A percentile compares a stretch with the other conserved stretches of the same genome.
phyloP scores from a whole-genome alignment of 2,888 invertebrate species.

The Noctua comes region DNA sequence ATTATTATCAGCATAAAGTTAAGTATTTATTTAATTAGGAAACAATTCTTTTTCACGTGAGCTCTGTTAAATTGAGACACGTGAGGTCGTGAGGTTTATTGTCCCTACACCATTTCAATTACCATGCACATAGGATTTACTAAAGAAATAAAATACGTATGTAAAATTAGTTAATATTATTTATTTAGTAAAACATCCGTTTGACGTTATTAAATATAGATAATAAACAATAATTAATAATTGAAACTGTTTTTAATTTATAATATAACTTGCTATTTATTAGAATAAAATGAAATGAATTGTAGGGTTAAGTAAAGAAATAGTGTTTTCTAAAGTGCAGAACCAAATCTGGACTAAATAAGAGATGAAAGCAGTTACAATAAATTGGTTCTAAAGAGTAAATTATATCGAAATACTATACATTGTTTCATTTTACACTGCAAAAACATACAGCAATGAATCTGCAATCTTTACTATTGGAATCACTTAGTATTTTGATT shows the following conservation, averaged over 20 bases:
- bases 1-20: background rate
- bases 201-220: conserved; percentile 18
- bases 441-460: background rate
- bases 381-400: background rate
- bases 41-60: background rate
- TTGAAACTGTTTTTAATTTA: conserved; percentile 38
- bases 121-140: conserved; percentile 11
- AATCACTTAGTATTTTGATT: conserved; percentile 24
- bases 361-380: background rate
- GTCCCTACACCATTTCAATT: background rate
- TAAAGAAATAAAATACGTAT: conserved; percentile 35
- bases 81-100: background rate
- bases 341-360: background rate
- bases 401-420: background rate
- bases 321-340: background rate
- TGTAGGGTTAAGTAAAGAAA: background rate
- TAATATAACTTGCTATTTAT: background rate
- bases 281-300: background rate
- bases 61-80: background rate
- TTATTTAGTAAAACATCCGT: conserved; percentile 50
- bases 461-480: conserved; percentile 1
- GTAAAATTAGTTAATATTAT: conserved; percentile 41
- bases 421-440: background rate
- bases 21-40: background rate
- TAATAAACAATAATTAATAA: conserved; percentile 44